Conservation (phyloP, 2,113 vertebrate species). For the Anarrhichthys ocellatus region DNA sequence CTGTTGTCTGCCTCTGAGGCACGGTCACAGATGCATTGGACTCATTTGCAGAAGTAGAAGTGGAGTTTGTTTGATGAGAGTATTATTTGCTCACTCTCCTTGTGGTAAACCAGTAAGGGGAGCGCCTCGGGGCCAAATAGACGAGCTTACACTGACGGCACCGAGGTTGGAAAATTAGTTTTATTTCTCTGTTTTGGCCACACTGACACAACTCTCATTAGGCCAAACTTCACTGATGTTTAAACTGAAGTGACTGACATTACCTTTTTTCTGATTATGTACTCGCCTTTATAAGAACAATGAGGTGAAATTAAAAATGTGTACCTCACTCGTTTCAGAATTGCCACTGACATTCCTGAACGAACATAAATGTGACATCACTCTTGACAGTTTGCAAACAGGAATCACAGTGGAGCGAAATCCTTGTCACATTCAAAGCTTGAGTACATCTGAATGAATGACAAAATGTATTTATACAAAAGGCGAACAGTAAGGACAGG, state of each 20-base stretch:
- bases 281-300: neutral
- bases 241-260: neutral
- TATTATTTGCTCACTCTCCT: conserved; percentile 4
- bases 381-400: neutral
- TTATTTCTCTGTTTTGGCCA: conserved; percentile 15
- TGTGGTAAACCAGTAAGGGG: neutral
- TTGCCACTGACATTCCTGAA: neutral
- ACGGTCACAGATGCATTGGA: neutral
- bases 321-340: neutral
- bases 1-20: neutral
- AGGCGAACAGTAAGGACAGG: conserved; percentile 1
- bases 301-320: neutral
- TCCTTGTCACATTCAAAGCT: neutral
- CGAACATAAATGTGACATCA: neutral
- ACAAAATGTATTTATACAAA: conserved; percentile 6
- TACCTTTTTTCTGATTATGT: neutral
- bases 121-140: conserved; percentile 47
- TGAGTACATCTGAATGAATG: conserved; percentile 10
- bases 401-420: neutral
- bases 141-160: neutral
- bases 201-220: neutral
- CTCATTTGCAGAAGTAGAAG: conserved; percentile 25
- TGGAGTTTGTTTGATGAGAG: conserved; percentile 27
- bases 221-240: neutral
- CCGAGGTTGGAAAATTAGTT: conserved; percentile 1